Base-by-base conservation (phyloP, 1,140 invertebrate species). In the Ceratina australensis region DNA sequence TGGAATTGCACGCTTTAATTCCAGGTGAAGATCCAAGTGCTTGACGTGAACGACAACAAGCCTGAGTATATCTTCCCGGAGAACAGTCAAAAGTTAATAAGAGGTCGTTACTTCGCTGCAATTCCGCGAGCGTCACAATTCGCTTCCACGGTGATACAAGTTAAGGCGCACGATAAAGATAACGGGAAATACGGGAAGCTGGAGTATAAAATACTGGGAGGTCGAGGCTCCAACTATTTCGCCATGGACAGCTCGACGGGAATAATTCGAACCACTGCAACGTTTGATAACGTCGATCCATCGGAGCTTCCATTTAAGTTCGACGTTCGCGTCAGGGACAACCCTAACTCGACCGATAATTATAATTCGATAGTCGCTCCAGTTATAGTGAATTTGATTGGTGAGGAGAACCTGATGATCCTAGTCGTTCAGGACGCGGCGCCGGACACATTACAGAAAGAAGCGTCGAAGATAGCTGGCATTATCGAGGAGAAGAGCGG, bases 31-130 rank as follows among this genome's bases (percentile, higher is more conserved):
- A 94, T 98, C 5, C 95, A 96, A 82, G 95, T 98, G 0, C 92
- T 95, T 0, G 97, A 98, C 88, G 94, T 96, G 1, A 98, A 98
- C 87, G 97, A 98, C 87, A 98, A 98, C 88, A 93, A 93, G 3
- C 97, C 97, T 0, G 93, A 94, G 75, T 98, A 98, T 88, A 90
- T 96, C 0, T 96, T 96, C 76, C 94, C 95, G 0, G 93, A 94
- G 1, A 83, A 82, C 2, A 91, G 90, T 52, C 82, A 84, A 49
- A 88, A 87, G 54, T 86, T 93, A 4, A 90, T 91, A 20, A 91
- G 91, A 75, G 90, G 93, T 20, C 95, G 95, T 67, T 96, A 95
- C 85, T 96, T 95, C 78, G 94, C 94, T 0, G 96, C 96, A 0
- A 93, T 97, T 13, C 93, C 95, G 0, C 93, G 93, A 24, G 94